Percentiles rank a stretch among this genome's conserved stretches.
These are phyloP conservation scores for Philotrypesis tridentata DNA, from an alignment of 1,140 invertebrate genomes.

Conservation along the genomic window DNA sequence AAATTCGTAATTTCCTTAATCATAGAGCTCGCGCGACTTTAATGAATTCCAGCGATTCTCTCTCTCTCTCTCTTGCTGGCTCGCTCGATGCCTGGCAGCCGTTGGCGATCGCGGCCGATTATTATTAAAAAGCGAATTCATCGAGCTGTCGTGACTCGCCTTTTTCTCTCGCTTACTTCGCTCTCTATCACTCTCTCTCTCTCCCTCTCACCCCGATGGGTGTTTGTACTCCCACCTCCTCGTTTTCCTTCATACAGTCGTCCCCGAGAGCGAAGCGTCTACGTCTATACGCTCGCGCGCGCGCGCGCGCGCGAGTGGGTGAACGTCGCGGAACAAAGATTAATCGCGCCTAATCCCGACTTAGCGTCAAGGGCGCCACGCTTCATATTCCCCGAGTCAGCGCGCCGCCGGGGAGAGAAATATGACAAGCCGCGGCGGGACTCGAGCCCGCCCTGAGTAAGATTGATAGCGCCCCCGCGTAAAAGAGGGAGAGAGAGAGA, in stretches of 20 bases:
- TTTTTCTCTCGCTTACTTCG: constrained; percentile 31
- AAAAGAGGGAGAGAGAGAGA: not conserved
- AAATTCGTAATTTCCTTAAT: constrained; percentile 47
- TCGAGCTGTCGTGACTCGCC: constrained; percentile 51
- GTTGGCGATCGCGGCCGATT: constrained; percentile 43
- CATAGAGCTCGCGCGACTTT: not conserved
- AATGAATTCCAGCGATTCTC: constrained; percentile 30
- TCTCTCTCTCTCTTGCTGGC: too few relatives aligned
- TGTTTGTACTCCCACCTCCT: not conserved
- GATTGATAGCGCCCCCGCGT: constrained; percentile 33
- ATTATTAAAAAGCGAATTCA: constrained; percentile 49
- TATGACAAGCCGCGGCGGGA: constrained; percentile 26
- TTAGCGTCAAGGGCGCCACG: constrained; percentile 44
- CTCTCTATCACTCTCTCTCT: not conserved
- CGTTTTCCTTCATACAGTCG: not conserved
- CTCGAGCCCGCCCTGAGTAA: constrained; percentile 2
- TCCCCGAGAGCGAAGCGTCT: too few relatives aligned
- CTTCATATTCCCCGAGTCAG: constrained; percentile 40
- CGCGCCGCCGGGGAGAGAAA: constrained; percentile 11
- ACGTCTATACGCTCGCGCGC: too few relatives aligned
- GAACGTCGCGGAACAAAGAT: constrained; percentile 51
- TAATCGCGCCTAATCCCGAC: constrained; percentile 51
- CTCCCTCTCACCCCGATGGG: not conserved
- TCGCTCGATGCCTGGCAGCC: too few relatives aligned
- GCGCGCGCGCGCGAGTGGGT: not conserved